Evolutionary conservation across 2,797 vertebrate species (phyloP), one percentile per base, ranked within the genome.

Genomic region (Rhinophrynus dorsalis): DNA sequence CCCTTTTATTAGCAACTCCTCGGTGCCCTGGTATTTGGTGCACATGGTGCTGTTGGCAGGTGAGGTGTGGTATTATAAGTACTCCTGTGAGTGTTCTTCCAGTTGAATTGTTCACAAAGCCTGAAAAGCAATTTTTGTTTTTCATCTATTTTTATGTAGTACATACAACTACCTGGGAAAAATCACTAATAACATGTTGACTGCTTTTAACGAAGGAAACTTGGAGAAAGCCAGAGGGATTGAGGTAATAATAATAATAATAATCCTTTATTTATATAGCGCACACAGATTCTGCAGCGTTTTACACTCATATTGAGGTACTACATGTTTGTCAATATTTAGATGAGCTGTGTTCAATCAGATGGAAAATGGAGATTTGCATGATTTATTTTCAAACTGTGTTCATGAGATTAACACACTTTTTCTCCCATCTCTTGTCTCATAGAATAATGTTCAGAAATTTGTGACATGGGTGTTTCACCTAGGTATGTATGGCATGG

Each of bases 81-180:
- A n/a, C n/a, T n/a, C n/a, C n/a, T n/a, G n/a, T n/a, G n/a, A n/a
- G n/a, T n/a, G n/a, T n/a, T n/a, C n/a, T n/a, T n/a, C n/a, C n/a
- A n/a, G 17, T 17, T 20, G 21, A 18, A 18, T 7, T 15, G 21
- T 3, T 8, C 1, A 6, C 24, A 27, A 27, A 4, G 3, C 15
- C 35, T 29, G 23, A 11, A 15, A 38, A 29, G 15, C 8, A 4
- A 17, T 24, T 13, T 37, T 23, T 35, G 15, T 21, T 10, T 3
- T 35, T 6, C n/a, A n/a, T 30, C 18, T 64, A 21, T 64, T 11
- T n/a, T 65, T 74, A 71, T 6, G 6, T 85, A 99, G 97, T 75
- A 97, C 96, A 2, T 98, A 94, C 69, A 98, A 99, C 86, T 99
- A 98, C 38, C 3, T 94, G 21, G 96, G 96, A 24, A 65, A 35